Percentiles rank a stretch among this genome's conserved stretches.
These are phyloP conservation scores for Melikaiella ostensackeni DNA, from an alignment of 2,888 invertebrate genomes.

Conservation along the genomic window DNA sequence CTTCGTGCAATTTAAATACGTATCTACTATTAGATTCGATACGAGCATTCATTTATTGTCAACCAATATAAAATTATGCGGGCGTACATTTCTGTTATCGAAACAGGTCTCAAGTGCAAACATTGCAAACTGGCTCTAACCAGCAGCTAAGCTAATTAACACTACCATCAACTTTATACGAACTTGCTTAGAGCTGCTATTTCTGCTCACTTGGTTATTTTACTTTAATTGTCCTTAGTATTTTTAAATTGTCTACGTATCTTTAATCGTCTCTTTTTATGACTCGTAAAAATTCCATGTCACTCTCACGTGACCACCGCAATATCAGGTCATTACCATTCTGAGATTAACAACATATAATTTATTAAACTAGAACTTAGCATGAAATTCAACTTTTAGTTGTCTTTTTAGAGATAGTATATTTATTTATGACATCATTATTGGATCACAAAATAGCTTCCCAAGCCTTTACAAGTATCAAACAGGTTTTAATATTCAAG, in stretches of 20 bases:
- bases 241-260: conserved; percentile 26
- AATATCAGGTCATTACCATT: conserved; percentile 29
- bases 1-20: neutral
- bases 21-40: neutral
- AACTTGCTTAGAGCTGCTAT: conserved; percentile 3
- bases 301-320: conserved; percentile 3
- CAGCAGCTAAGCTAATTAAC: conserved; percentile 20
- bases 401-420: neutral
- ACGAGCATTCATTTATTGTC: conserved; percentile 10
- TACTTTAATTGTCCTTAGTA: conserved; percentile 12
- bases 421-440: neutral
- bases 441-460: neutral
- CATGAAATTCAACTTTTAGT: neutral
- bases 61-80: conserved; percentile 10
- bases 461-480: neutral
- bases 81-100: conserved; percentile 33
- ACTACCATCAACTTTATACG: conserved; percentile 26
- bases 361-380: conserved; percentile 19
- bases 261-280: conserved; percentile 5
- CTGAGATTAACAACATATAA: conserved; percentile 16
- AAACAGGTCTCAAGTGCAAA: conserved; percentile 25
- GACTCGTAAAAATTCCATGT: conserved; percentile 17
- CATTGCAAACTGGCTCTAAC: conserved; percentile 5
- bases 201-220: conserved; percentile 6
- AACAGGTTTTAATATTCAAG: conserved; percentile 31